A percentile compares a stretch with the other conserved stretches of the same genome.
Evolutionary conservation across 2,797 vertebrate species (phyloP).

Genomic region (Hippopotamyrus pictus): DNA sequence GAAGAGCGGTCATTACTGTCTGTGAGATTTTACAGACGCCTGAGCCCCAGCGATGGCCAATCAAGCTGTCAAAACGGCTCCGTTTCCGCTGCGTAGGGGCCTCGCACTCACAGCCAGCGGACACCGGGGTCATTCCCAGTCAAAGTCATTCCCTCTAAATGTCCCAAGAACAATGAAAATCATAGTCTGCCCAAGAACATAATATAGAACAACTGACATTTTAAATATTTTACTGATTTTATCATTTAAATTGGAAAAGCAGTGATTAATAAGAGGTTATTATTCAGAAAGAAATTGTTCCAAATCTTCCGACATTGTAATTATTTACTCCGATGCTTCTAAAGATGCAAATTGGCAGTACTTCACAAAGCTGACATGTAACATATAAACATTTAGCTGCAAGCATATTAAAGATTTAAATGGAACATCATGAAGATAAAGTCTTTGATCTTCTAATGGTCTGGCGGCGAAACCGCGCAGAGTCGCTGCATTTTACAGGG

Average conservation of each 20-base stretch:
- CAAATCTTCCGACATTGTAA: not conserved
- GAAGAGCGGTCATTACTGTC: slow-evolving; percentile 52
- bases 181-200: not conserved
- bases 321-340: not conserved
- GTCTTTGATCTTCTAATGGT: not conserved
- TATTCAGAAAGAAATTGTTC: not conserved
- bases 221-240: not conserved
- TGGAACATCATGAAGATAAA: not conserved
- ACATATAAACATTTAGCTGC: not conserved
- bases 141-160: not conserved
- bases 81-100: not conserved
- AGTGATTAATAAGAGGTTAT: not conserved
- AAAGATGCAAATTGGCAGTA: not conserved
- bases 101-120: not conserved
- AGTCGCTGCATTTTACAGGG: not conserved
- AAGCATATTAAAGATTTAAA: slow-evolving; percentile 6
- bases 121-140: not conserved
- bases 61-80: not conserved
- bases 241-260: not conserved
- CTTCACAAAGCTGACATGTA: not conserved
- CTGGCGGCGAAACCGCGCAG: not conserved
- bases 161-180: not conserved
- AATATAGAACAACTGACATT: not conserved
- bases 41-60: not conserved
- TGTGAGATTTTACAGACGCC: slow-evolving; percentile 36